Base-by-base conservation (phyloP, 2,888 invertebrate genomes). In the Trachelus iudaicus region DNA sequence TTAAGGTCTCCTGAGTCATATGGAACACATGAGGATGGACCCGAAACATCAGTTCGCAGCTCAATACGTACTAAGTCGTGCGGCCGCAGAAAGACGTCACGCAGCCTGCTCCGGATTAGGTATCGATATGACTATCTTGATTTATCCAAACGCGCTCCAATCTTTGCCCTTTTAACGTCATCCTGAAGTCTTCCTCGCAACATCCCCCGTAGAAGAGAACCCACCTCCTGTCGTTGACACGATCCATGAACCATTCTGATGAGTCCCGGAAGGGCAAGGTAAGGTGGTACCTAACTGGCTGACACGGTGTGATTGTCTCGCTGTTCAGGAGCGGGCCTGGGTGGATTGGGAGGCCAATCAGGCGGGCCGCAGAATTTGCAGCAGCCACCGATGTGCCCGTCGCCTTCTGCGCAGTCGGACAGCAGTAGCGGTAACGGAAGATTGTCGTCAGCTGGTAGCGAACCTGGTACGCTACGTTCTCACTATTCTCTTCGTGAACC, bases 11-110 rank as follows among this genome's bases (percentile, higher is more conserved):
- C 94, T 98, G 79, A 96, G 97, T 79, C 98, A 98, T 91, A 98
- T 98, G 98, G 98, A 98, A 89, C 97, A 98, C 91, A 98, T 98
- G 98, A 94, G 98, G 88, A 98, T 98, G 97, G 98, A 98, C 91
- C 97, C 98, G 0, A 98, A 98, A 92, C 98, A 98, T 93, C 98
- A 98, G 92, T 98, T 98, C 89, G 98, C 98, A 69, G 98, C 98
- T 37, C 98, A 98, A 90, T 98, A 98, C 92, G 97, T 98, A 73
- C 93, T 98, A 68, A 97, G 97, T 78, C 93, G 97, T 85, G 98
- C 98, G 12, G 98, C 98, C 11, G 98, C 98, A 30, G 98, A 98
- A 89, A 94, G 97, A 85, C 94, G 98, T 83, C 97, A 98, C 31
- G 91, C 92, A 34, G 92, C 92, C 76, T 92, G 91, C 81, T 91